A percentile compares a stretch with the other conserved stretches of the same genome.
Evolutionary conservation across 2,797 vertebrate genomes (phyloP).

Genomic region (Lindbergichthys nudifrons): DNA sequence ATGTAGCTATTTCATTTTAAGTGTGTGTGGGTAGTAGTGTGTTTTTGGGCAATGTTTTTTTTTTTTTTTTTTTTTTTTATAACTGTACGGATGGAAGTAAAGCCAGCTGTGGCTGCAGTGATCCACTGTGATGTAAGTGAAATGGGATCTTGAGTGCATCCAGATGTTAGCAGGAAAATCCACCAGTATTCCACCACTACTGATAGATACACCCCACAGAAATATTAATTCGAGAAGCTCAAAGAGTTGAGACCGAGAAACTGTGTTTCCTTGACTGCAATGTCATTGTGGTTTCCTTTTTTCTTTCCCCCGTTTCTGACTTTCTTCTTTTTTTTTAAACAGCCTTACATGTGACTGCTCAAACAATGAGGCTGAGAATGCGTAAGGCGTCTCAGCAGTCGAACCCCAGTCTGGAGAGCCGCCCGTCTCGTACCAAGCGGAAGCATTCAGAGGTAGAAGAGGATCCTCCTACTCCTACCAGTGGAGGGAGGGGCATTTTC

Average conservation of each 20-base stretch:
- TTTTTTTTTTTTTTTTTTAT: conserved; percentile 14
- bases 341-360: conserved; percentile 94
- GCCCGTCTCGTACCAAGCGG: conserved; percentile 91
- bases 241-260: neutral
- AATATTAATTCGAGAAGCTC: conserved; percentile 20
- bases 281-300: neutral
- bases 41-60: conserved; percentile 13
- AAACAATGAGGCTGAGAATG: conserved; percentile 99
- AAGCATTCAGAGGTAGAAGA: conserved; percentile 94
- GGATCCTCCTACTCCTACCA: conserved; percentile 85
- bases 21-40: conserved; percentile 9
- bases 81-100: conserved; percentile 64
- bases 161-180: conserved; percentile 80
- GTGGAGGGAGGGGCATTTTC: conserved; percentile 90
- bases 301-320: too few relatives aligned
- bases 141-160: conserved; percentile 84
- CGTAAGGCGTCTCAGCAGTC: conserved; percentile 96
- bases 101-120: conserved; percentile 77
- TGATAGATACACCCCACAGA: conserved; percentile 30
- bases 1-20: too few relatives aligned
- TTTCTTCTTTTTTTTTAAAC: too few relatives aligned
- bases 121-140: conserved; percentile 80
- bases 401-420: conserved; percentile 85
- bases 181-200: conserved; percentile 51
- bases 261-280: conserved; percentile 9